A percentile compares a stretch with the other conserved stretches of the same genome.
Conservation (phyloP, 2,113 vertebrate genomes). For the Pristiophorus japonicus region DNA sequence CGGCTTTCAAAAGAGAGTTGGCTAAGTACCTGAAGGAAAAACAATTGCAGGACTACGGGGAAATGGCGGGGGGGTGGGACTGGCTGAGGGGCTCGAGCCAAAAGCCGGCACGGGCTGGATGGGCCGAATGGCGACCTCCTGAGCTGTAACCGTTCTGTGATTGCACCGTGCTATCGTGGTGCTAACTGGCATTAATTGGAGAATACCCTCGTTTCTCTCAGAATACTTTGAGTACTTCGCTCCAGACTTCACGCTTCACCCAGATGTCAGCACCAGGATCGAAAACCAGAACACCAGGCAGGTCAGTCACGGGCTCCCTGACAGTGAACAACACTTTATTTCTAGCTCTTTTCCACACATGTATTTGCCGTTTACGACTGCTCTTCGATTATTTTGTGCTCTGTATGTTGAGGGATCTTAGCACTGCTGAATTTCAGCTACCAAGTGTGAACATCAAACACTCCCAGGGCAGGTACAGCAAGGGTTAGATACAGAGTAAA, state of each 20-base stretch:
- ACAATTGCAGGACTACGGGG: no score
- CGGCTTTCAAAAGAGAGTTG: no score
- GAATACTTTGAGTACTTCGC: constrained; percentile 98
- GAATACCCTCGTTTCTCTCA: constrained; percentile 44
- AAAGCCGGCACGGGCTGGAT: no score
- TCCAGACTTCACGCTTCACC: constrained; percentile 95
- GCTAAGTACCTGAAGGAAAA: no score
- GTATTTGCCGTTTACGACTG: neutral
- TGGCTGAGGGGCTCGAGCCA: no score
- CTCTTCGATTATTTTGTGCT: neutral
- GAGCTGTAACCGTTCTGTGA: no score
- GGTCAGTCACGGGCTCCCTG: constrained; percentile 55
- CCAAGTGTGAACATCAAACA: neutral
- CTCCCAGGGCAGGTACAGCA: neutral
- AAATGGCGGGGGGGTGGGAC: no score
- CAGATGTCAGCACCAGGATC: constrained; percentile 95
- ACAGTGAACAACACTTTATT: neutral
- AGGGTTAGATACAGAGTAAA: neutral
- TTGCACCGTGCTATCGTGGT: neutral
- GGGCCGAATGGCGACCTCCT: no score
- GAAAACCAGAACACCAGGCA: constrained; percentile 97
- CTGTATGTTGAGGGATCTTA: neutral
- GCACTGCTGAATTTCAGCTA: neutral
- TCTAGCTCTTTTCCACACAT: neutral
- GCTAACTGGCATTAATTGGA: neutral